A percentile compares a stretch with the other conserved stretches of the same genome.
These are phyloP conservation scores for Helicolenus hilgendorfi DNA, from an alignment of 2,797 vertebrate genomes.

Conservation along the genomic window DNA sequence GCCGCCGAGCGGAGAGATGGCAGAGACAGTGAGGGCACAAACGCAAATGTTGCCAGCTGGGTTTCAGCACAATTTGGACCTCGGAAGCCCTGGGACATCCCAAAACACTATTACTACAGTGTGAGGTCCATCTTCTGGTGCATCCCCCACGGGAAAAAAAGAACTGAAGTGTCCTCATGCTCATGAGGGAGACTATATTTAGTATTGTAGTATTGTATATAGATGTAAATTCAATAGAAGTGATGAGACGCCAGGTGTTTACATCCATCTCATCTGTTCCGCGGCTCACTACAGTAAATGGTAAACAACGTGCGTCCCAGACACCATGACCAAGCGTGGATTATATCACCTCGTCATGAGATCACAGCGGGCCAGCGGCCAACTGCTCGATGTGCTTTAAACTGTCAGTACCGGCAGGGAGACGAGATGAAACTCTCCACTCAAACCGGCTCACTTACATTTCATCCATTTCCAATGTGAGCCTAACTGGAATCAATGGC, in stretches of 20 bases:
- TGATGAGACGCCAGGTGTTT: constrained; percentile 15
- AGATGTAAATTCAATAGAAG: constrained; percentile 1
- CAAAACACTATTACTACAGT: neutral
- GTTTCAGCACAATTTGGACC: constrained; percentile 2
- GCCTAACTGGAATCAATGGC: constrained; percentile 74
- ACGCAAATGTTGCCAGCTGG: constrained; percentile 32
- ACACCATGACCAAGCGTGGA: constrained; percentile 63
- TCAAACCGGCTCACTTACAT: constrained; percentile 50
- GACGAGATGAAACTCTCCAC: constrained; percentile 44
- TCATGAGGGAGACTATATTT: neutral
- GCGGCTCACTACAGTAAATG: constrained; percentile 2
- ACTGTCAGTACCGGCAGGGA: constrained; percentile 28
- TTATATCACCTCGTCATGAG: constrained; percentile 75
- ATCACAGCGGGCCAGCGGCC: constrained; percentile 59
- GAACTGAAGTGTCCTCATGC: neutral
- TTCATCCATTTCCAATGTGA: constrained; percentile 68
- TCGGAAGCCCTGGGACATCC: constrained; percentile 10
- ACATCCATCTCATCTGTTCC: constrained; percentile 21
- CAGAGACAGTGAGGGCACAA: constrained; percentile 41
- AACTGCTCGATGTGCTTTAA: constrained; percentile 42
- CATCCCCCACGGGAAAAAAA: neutral
- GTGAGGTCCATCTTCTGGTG: neutral
- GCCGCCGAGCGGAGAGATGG: constrained; percentile 23
- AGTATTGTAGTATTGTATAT: neutral
- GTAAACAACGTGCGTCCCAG: constrained; percentile 66